Percentiles rank a stretch among this genome's conserved stretches.
Conservation (phyloP, 1,140 invertebrate genomes). For the Maniola jurtina region DNA sequence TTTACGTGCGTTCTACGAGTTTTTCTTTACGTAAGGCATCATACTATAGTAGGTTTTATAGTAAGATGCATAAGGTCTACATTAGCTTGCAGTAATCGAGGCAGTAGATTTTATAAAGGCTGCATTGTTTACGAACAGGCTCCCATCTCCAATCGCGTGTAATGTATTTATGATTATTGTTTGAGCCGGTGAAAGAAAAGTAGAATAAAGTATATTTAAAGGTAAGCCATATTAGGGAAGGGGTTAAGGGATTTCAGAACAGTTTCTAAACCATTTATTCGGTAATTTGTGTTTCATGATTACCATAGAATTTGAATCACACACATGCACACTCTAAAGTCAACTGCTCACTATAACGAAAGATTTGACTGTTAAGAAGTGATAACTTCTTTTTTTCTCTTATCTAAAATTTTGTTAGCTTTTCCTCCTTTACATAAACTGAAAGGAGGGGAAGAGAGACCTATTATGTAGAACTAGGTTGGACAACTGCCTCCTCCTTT, state of each 20-base stretch:
- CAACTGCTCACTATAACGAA: no score
- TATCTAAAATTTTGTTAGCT: no score
- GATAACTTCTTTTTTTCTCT: no score
- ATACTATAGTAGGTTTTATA: neutral
- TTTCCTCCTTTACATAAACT: no score
- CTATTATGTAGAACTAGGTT: neutral
- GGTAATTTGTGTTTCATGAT: conserved; percentile 21
- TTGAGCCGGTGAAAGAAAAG: conserved; percentile 46
- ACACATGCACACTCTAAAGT: no score
- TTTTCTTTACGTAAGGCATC: neutral
- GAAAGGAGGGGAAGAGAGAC: neutral
- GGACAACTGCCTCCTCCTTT: neutral
- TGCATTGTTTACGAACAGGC: conserved; percentile 68
- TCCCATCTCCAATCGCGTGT: conserved; percentile 67
- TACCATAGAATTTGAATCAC: no score
- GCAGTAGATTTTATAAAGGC: conserved; percentile 33
- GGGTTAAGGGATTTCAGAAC: conserved; percentile 39
- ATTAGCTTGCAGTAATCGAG: neutral
- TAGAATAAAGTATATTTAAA: conserved; percentile 39
- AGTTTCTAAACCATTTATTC: conserved; percentile 37
- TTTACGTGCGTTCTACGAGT: conserved; percentile 19
- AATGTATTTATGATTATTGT: conserved; percentile 77
- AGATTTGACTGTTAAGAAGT: no score
- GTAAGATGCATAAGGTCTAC: neutral
- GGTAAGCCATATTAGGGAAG: conserved; percentile 30